Evolutionary conservation across 1,140 invertebrate species (phyloP).

Genomic region (Homalodisca vitripennis): DNA sequence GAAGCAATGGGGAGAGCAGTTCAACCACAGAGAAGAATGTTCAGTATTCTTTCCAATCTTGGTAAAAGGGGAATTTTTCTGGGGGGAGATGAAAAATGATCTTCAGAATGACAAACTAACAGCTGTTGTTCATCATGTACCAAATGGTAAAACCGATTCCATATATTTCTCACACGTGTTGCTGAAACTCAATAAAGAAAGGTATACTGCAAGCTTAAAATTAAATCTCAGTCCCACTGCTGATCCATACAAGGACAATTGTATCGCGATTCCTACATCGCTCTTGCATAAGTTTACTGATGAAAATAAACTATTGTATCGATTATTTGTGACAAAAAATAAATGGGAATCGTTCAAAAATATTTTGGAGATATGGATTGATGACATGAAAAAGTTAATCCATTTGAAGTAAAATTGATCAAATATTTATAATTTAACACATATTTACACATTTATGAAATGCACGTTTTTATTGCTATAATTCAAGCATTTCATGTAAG

Average conservation of each 20-base stretch:
- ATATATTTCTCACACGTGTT: background rate
- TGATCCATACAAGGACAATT: background rate
- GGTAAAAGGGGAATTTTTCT: background rate
- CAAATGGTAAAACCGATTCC: background rate
- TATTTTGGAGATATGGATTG: no score
- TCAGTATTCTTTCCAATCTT: background rate
- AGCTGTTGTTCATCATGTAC: background rate
- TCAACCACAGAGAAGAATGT: background rate
- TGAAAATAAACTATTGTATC: background rate
- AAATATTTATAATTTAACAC: no score
- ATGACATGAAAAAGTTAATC: no score
- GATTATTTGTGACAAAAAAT: background rate
- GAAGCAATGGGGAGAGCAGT: background rate
- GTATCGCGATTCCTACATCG: background rate
- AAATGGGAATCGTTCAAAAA: background rate
- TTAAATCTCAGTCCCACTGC: background rate
- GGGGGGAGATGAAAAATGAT: conserved; percentile 16
- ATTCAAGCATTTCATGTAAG: no score
- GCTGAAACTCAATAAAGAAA: background rate
- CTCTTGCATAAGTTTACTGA: background rate
- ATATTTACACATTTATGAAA: no score
- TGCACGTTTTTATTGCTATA: no score
- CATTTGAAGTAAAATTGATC: no score
- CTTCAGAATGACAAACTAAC: background rate
- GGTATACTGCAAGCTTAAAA: background rate